A percentile compares a stretch with the other conserved stretches of the same genome.
Evolutionary conservation across 1,140 invertebrate species (phyloP).

Genomic region (Rhagoletis pomonella): DNA sequence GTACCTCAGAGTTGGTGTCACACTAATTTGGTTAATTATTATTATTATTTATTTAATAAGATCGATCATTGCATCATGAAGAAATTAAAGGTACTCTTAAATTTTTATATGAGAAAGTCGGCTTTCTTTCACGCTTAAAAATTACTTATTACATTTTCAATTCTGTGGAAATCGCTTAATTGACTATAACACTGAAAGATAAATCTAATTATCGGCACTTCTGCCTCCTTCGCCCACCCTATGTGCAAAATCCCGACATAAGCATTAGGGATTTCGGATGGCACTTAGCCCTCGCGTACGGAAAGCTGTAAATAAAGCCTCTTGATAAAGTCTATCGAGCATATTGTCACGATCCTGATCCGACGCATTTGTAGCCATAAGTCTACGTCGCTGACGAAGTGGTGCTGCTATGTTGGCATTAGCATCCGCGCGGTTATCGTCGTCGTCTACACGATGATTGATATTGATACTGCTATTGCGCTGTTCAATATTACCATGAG

Average conservation of each 20-base stretch:
- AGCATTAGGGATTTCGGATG: constrained; percentile 19
- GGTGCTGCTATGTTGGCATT: constrained; percentile 41
- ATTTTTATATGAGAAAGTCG: too few species aligned
- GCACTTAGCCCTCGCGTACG: constrained; percentile 49
- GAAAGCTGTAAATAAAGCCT: constrained; percentile 51
- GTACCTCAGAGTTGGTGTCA: too few species aligned
- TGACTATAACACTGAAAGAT: background rate
- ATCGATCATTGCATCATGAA: too few species aligned
- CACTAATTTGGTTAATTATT: too few species aligned
- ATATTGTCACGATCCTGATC: background rate
- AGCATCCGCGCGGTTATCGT: background rate
- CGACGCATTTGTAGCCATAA: background rate
- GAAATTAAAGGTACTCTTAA: too few species aligned
- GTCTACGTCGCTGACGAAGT: constrained; percentile 25
- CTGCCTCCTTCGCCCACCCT: background rate
- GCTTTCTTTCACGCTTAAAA: too few species aligned
- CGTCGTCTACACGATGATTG: background rate
- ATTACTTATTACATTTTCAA: background rate
- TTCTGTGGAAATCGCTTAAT: background rate
- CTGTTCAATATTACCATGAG: background rate
- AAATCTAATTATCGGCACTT: background rate
- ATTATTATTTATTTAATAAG: too few species aligned
- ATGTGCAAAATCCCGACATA: too few species aligned
- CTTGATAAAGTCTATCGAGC: constrained; percentile 50
- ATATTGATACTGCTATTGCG: background rate